Evolutionary conservation across 2,888 invertebrate genomes (phyloP), one percentile per base, ranked within the genome.

Genomic region (Endomychus coccineus): DNA sequence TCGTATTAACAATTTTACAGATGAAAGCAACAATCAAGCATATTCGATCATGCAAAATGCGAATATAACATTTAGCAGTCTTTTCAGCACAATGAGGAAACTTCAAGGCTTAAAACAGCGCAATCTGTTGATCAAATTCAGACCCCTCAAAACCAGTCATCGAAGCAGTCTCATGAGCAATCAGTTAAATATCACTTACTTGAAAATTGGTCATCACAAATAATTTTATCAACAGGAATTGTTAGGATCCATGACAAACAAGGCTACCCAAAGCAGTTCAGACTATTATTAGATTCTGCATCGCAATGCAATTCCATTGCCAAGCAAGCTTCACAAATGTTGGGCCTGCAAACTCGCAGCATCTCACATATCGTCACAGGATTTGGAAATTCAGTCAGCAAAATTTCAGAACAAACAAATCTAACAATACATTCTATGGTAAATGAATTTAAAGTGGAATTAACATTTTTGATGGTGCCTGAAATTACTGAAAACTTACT

Each of bases 401-500:
- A n/a, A n/a, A n/a, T n/a, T n/a, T n/a, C n/a, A n/a, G n/a, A n/a
- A n/a, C 13, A 27, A 27, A 27, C 27, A 3, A 13, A 13, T 27
- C n/a, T 27, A 4, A 27, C 12, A 27, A 11, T 27, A 3, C n/a
- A 4, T 10, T 27, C 27, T 3, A 27, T 12, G 3, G 13, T 13
- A 3, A 10, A 10, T 27, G 27, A 11, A 4, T 27, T 27, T 12
- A 27, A 14, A n/a, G 3, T 27, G 4, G 10, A n/a, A 13, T 10
- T 27, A 5, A 9, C 11, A 13, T 27, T 16, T 10, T 31, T 40
- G 24, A 16, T 40, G 7, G 15, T 40, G 4, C 12, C 14, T 5
- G 19, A 25, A 25, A 37, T 40, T 6, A 37, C 34, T 1, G 25
- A 36, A 11, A 19, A 34, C 23, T 11, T 27, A 13, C 27, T 13